These are phyloP conservation scores for Sardinella longiceps DNA, from an alignment of 2,797 vertebrate species.

Conservation along the genomic window DNA sequence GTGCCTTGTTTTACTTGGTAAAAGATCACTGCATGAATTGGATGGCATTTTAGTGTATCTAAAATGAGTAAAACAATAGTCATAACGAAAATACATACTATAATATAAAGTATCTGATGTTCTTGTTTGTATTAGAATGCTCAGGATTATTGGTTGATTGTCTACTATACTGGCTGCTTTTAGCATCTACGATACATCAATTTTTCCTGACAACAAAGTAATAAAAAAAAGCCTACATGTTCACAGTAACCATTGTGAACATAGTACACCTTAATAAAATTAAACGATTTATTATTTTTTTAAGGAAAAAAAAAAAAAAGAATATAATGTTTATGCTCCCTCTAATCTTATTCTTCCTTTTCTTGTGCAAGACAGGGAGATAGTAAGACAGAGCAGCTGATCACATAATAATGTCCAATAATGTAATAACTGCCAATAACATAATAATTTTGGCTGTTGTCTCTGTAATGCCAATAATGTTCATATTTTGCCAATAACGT, in stretches of 20 bases:
- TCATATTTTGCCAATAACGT: too few species aligned
- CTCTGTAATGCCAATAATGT: too few species aligned
- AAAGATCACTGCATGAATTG: not conserved
- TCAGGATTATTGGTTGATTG: not conserved
- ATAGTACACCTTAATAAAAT: not conserved
- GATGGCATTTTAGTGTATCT: slow-evolving; percentile 13
- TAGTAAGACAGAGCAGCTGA: not conserved
- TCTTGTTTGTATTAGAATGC: not conserved
- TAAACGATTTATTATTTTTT: not conserved
- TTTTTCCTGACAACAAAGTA: not conserved
- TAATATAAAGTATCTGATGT: not conserved
- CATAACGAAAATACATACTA: not conserved
- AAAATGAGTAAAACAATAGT: not conserved
- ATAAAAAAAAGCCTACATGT: not conserved
- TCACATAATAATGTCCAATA: too few species aligned
- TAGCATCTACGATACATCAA: not conserved
- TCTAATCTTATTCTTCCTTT: not conserved
- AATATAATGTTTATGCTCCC: not conserved
- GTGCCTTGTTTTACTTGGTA: not conserved
- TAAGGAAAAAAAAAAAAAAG: not conserved
- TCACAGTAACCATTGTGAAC: not conserved
- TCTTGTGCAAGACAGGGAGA: not conserved
- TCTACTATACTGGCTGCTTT: not conserved
- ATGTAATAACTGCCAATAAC: too few species aligned
- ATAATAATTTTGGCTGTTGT: too few species aligned